A percentile compares a stretch with the other conserved stretches of the same genome.
These are phyloP conservation scores for Diaprepes abbreviatus DNA, from an alignment of 2,888 invertebrate genomes.

Conservation along the genomic window DNA sequence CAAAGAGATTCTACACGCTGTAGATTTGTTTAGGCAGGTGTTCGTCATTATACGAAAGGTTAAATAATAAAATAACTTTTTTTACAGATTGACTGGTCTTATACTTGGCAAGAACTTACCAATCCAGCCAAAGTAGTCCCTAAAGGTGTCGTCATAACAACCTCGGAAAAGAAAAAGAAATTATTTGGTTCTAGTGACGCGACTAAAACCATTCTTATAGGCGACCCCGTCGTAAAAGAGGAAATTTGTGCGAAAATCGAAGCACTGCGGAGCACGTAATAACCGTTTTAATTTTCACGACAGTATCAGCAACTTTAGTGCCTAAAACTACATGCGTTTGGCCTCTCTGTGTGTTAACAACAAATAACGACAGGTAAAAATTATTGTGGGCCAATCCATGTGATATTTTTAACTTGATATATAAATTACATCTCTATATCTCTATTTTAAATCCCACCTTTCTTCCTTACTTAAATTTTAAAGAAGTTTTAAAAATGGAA, in stretches of 20 bases:
- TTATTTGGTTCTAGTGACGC: conserved; percentile 76
- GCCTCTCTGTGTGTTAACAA: background rate
- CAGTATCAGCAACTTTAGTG: background rate
- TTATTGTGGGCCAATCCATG: too few relatives aligned
- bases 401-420: too few relatives aligned
- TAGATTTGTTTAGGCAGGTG: too few relatives aligned
- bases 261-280: conserved; percentile 57
- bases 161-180: conserved; percentile 73
- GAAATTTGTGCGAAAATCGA: conserved; percentile 64
- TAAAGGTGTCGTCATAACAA: conserved; percentile 78
- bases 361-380: too few relatives aligned
- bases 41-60: too few relatives aligned
- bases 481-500: too few relatives aligned
- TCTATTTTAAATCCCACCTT: too few relatives aligned
- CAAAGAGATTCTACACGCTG: too few relatives aligned
- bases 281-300: background rate
- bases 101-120: conserved; percentile 83
- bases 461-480: too few relatives aligned
- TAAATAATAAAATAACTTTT: too few relatives aligned
- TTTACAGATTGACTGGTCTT: conserved; percentile 80
- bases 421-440: too few relatives aligned
- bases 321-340: background rate
- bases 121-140: conserved; percentile 76
- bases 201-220: conserved; percentile 70
- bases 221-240: conserved; percentile 62